Evolutionary conservation across 2,113 vertebrate genomes (phyloP), one percentile per base, ranked within the genome.

Genomic region (Sigmodon hispidus): DNA sequence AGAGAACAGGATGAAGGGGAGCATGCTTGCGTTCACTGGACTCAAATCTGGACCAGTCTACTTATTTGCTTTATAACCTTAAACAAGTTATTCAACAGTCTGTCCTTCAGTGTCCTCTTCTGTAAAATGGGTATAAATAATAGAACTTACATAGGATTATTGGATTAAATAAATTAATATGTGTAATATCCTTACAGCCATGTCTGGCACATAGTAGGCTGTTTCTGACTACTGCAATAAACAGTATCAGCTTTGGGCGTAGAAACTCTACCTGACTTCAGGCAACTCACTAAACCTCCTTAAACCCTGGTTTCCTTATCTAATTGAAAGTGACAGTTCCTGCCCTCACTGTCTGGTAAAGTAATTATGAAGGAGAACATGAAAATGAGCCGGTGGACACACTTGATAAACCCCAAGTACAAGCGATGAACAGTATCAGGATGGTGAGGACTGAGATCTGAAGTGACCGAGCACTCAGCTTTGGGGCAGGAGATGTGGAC

Each of bases 31-130:
- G 29, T 13, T 94, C 52, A 16, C 57, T 84, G 15, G 59, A 72
- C 95, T 89, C 87, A 84, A 52, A 76, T 77, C 89, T 87, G 75
- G 26, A 26, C 86, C 89, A 94, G 73, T 85, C 19, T 72, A 6
- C 59, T 85, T 59, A 77, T 45, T 57, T 94, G n/a, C 50, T 69
- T 10, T 90, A 26, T 93, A 43, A 87, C 43, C 22, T 73, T 83
- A 29, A 61, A 29, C 43, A 93, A 36, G 34, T 75, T 96, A 88
- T 19, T 94, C 95, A 57, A 77, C 55, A 52, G 36, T 89, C 61
- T 94, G 40, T 76, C 87, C 59, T 88, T 93, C 59, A 65, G 59
- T 88, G 97, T 96, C 43, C 81, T 90, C 55, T 69, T 92, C 90
- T 95, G 26, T 92, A 81, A 96, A 96, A 93, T n/a, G 22, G 17